Evolutionary conservation across 2,888 invertebrate species (phyloP).

Genomic region (Pristionchus arcanus): DNA sequence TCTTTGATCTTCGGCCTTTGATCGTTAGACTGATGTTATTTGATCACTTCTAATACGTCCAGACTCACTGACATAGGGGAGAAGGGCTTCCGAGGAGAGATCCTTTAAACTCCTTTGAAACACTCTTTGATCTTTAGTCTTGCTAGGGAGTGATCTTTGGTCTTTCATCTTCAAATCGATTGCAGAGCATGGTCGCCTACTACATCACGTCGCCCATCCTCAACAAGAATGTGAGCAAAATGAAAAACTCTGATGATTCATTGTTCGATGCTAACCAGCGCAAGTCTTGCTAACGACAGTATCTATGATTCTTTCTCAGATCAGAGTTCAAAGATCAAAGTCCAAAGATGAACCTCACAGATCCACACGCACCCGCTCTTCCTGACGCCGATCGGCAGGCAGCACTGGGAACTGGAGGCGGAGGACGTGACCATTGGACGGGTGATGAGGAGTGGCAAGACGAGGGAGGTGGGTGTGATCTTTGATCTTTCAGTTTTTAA

Average conservation of each 20-base stretch:
- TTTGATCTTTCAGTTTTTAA: background rate
- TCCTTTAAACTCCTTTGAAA: too few relatives aligned
- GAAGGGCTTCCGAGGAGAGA: background rate
- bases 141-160: background rate
- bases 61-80: too few relatives aligned
- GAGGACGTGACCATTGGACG: background rate
- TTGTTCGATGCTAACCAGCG: background rate
- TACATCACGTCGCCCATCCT: background rate
- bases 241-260: background rate
- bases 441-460: background rate
- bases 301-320: background rate
- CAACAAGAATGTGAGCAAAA: slow-evolving; percentile 17
- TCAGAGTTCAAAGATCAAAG: too few relatives aligned
- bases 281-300: background rate
- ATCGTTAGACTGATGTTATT: too few relatives aligned
- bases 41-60: too few relatives aligned
- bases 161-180: background rate
- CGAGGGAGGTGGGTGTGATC: slow-evolving; percentile 8
- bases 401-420: background rate
- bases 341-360: background rate
- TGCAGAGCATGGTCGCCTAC: background rate
- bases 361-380: slow-evolving; percentile 16
- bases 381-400: background rate
- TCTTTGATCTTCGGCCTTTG: background rate
- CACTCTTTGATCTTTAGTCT: background rate